phyloP scores from a whole-genome alignment of 2,888 invertebrate genomes.

The Escarpia spicata region DNA sequence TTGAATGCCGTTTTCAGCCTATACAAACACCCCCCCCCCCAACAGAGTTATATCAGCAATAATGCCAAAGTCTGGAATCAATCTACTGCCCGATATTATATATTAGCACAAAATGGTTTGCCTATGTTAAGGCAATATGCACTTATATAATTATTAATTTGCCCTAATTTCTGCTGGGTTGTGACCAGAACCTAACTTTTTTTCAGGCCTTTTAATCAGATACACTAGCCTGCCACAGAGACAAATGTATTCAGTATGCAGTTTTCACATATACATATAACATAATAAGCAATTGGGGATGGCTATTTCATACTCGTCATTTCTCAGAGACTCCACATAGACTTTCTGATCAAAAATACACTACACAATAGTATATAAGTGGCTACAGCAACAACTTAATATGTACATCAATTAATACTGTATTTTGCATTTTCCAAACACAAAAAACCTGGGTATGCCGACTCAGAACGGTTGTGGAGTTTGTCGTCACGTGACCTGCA shows the following conservation, averaged over 20 bases:
- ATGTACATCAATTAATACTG: slow-evolving; percentile 2
- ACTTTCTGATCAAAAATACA: neutral
- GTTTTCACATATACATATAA: neutral
- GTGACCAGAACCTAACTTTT: neutral
- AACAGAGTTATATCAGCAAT: neutral
- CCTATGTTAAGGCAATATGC: neutral
- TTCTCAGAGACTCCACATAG: neutral
- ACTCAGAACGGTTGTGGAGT: neutral
- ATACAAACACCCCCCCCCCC: neutral
- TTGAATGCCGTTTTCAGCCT: neutral
- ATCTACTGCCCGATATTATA: neutral
- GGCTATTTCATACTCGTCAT: neutral
- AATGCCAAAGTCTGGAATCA: neutral
- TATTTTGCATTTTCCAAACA: neutral
- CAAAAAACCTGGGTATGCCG: neutral
- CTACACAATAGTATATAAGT: neutral
- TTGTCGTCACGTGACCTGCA: neutral
- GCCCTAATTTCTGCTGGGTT: too few species aligned
- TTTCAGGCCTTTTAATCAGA: neutral
- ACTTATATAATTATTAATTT: neutral
- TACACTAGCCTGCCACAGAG: neutral
- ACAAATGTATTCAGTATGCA: neutral
- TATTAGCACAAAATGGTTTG: neutral
- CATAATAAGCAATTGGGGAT: too few species aligned
- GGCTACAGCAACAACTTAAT: neutral